A percentile compares a stretch with the other conserved stretches of the same genome.
Conservation (phyloP, 2,888 invertebrate genomes). For the Heliconius erato region DNA sequence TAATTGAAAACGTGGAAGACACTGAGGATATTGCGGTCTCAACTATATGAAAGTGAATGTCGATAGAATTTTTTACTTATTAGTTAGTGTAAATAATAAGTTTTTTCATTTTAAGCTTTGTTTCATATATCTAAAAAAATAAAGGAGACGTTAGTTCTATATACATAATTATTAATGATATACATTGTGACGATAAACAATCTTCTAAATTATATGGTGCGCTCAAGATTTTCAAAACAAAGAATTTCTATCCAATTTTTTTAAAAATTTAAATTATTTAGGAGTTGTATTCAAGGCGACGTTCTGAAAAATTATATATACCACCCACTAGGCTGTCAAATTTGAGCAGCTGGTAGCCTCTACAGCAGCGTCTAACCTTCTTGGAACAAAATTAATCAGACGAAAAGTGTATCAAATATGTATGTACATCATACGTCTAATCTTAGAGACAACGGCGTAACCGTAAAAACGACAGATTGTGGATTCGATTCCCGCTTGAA, state of each 20-base stretch:
- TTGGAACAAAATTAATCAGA: conserved; percentile 45
- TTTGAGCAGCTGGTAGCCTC: conserved; percentile 46
- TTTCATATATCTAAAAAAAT: not conserved
- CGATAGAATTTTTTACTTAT: conserved; percentile 8
- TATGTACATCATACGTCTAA: not conserved
- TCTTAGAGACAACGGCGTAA: not conserved
- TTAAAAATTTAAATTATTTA: not conserved
- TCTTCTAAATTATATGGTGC: no score
- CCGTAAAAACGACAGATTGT: no score
- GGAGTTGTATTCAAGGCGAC: not conserved
- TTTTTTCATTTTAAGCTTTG: not conserved
- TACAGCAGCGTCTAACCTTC: conserved; percentile 39
- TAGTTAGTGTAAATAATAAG: not conserved
- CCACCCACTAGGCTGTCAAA: conserved; percentile 49
- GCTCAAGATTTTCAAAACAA: no score
- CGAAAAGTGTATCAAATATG: conserved; percentile 38
- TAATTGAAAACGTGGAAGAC: conserved; percentile 49
- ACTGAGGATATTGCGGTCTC: conserved; percentile 42
- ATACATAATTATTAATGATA: no score
- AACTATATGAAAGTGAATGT: conserved; percentile 22
- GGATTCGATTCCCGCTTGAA: no score
- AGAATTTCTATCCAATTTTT: not conserved
- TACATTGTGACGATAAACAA: not conserved
- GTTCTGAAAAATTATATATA: conserved; percentile 26
- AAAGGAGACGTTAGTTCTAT: not conserved